phyloP scores from a whole-genome alignment of 2,888 invertebrate species.

The Lucinisca nassula region DNA sequence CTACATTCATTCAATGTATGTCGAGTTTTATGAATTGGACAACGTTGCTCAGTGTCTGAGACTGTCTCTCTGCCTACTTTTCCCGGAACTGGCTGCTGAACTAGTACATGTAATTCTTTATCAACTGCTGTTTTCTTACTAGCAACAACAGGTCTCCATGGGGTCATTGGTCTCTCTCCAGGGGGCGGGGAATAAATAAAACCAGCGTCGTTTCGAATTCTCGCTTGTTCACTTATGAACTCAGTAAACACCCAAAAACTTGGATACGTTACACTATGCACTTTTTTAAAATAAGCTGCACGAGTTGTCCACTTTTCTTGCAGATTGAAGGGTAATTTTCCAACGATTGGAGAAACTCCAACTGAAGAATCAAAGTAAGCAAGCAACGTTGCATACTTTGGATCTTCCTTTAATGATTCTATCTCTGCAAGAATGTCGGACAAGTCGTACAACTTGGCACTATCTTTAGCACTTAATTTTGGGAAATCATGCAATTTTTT shows the following conservation, averaged over 20 bases:
- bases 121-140: conserved; percentile 14
- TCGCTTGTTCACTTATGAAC: not conserved
- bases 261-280: conserved; percentile 4
- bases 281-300: conserved; percentile 19
- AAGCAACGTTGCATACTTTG: conserved; percentile 4
- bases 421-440: conserved; percentile 22
- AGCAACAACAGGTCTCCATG: not conserved
- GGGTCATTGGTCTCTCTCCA: too few relatives aligned
- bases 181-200: conserved; percentile 5
- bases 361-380: conserved; percentile 30
- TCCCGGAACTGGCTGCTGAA: too few relatives aligned
- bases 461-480: conserved; percentile 22
- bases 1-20: conserved; percentile 36
- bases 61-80: not conserved
- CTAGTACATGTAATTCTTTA: too few relatives aligned
- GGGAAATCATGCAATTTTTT: conserved; percentile 27
- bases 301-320: conserved; percentile 30
- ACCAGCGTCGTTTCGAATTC: conserved; percentile 27
- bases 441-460: conserved; percentile 20
- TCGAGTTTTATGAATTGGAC: conserved; percentile 33
- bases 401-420: conserved; percentile 8
- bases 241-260: conserved; percentile 14
- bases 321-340: conserved; percentile 16
- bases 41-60: conserved; percentile 4
- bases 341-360: conserved; percentile 19